Evolutionary conservation across 1,140 invertebrate species (phyloP), one percentile per base, ranked within the genome.

Genomic region (Camponotus floridanus): DNA sequence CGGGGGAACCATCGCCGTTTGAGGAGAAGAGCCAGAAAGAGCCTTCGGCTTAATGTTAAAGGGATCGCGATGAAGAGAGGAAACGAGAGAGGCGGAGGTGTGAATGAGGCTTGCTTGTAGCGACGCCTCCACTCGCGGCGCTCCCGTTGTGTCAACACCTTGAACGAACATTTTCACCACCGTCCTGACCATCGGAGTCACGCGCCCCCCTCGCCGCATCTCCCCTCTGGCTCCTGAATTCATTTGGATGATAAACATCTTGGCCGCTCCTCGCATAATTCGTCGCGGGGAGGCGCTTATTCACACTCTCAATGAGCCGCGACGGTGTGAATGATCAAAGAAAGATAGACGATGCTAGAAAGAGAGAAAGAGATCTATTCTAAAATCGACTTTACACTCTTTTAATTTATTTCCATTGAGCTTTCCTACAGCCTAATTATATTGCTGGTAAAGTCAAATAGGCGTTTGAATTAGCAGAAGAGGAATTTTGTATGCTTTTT

Each of bases 191-290:
- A 57, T 80, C 65, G 62, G 74, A 42, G 57, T 76, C 39, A 62
- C 76, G 71, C 70, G 31, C 39, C 45, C 73, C 62, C 48, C 78
- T 61, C 51, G 61, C n/a, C 76, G 71, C 81, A 57, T 61, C 62
- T 78, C 64, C 39, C 85, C 31, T 86, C 85, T 33, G 74, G 90
- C 91, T 88, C 85, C 76, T 89, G 86, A 91, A 91, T 92, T 92
- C 92, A 89, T 92, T 91, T 85, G 81, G 70, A 91, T 91, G 92
- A 92, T 93, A 93, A 92, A 89, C 88, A 93, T 93, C 92, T 92
- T 88, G 85, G 88, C 76, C 88, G 88, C 88, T 90, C 85, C 87
- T 91, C 85, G 89, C 90, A 89, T 92, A 92, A 91, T 91, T 92
- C 89, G 85, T 88, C 64, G 87, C 74, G 86, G 85, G 59, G 57